Base-by-base conservation (phyloP, 2,113 vertebrate species). In the Megaleporinus macrocephalus region DNA sequence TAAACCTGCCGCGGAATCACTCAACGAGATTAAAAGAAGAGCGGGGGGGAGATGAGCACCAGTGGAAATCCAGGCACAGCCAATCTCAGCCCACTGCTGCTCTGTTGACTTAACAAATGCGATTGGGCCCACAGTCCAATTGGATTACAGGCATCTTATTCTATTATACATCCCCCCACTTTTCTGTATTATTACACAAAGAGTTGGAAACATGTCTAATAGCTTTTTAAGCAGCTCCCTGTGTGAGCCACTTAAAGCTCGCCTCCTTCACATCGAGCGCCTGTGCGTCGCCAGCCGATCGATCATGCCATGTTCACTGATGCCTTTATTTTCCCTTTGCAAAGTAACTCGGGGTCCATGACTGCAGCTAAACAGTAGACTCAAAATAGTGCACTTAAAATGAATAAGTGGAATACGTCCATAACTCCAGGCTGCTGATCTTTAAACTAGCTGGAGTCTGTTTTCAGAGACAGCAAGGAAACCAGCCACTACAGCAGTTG, bases 11-110 rank as follows among this genome's bases (percentile, higher is more conserved):
- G 49, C 13, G n/a, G 83, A 93, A 92, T 92, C 91, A 93, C 93
- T 93, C 93, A 91, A 84, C n/a, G 16, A 93, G 93, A 94, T 94
- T 94, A 93, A 93, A 94, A 91, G 83, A 85, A 74, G 74, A 62
- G 81, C 20, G 20, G 70, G 29, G 80, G 30, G 82, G 49, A 75
- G 78, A 83, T 61, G 4, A 68, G 30, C 51, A 36, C 59, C 15
- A 76, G 51, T 76, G 36, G 85, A 83, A 88, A 90, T 87, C 85
- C 83, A 76, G 63, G 12, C 66, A 7, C 11, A 71, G 33, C 14
- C 36, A 44, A 51, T 44, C 29, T 18, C 70, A 62, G 74, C 61
- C 73, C 81, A 73, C 86, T 80, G 68, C 81, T 83, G 49, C 81
- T 84, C 88, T 72, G 80, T 83, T 81, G 83, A 84, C 85, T 89